Base-by-base conservation (phyloP, 2,888 invertebrate genomes). In the Drosophila austrosaltans region DNA sequence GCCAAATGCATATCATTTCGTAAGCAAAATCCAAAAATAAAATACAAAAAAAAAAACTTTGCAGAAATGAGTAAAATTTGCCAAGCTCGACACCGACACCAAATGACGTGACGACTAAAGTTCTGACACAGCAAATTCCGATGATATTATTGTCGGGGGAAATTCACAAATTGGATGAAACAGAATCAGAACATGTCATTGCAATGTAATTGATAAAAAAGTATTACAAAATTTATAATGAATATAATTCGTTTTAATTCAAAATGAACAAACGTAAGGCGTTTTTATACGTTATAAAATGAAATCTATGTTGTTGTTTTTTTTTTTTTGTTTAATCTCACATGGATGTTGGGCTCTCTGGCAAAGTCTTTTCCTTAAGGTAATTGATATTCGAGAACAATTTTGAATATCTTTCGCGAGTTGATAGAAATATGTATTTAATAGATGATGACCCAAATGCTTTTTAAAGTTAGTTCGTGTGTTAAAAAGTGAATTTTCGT, bases 1-100 rank as follows among this genome's bases (percentile, higher is more conserved):
- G 66, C 66, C 61, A 61, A 62, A 72, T 72, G 62, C 72, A 72
- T 72, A 73, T 48, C 10, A 44, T 57, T 56, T 44, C 30, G 61
- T 22, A 61, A 20, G 32, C 61, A 8, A 32, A 61, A 30, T 20
- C 3, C n/a, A 32, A 22, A 2, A 42, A 20, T 10, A 2, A 48
- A 22, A 22, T 22, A 48, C 2, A 8, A 48, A 48, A 48, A 8
- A 22, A 22, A 22, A 30, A 48, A 61, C 61, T 61, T 61, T 44
- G 48, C 61, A 32, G 32, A 30, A 61, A 44, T 20, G n/a, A n/a
- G 12, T 5, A 30, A 1, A 30, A 10, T 32, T 60, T 12, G 22
- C 44, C 40, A 8, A 60, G 60, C 30, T 57, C 48, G 72, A 16
- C 59, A 16, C 66, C 48, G 22, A 2, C 42, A 2, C 20, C 22